These are phyloP conservation scores for Setophaga petechia DNA, from an alignment of 2,113 vertebrate genomes.

Conservation along the genomic window DNA sequence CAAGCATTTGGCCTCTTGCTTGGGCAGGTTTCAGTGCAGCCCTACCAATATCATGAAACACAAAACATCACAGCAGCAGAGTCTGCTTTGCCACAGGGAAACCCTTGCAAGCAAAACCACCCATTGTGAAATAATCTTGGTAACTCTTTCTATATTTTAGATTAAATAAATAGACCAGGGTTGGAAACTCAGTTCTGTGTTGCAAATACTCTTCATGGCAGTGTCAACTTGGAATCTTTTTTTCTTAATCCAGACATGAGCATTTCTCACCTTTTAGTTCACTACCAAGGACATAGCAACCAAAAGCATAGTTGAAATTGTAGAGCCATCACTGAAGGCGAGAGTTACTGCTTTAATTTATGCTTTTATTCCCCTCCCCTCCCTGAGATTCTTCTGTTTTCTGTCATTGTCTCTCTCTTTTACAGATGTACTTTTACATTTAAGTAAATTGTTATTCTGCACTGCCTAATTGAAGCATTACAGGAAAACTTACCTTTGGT, in stretches of 20 bases:
- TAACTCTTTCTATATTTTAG: not conserved
- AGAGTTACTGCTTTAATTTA: not conserved
- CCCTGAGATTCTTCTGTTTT: not conserved
- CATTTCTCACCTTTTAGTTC: not conserved
- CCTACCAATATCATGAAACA: not conserved
- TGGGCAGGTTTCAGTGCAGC: conserved; percentile 23
- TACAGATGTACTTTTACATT: not conserved
- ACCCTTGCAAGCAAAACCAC: not conserved
- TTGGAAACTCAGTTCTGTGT: not conserved
- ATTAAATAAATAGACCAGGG: not conserved
- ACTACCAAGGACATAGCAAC: not conserved
- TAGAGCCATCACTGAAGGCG: not conserved
- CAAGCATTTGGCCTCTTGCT: conserved; percentile 19
- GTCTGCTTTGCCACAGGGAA: not conserved
- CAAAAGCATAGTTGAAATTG: not conserved
- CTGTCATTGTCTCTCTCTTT: not conserved
- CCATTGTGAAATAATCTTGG: not conserved
- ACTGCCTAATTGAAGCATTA: not conserved
- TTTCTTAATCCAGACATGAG: not conserved
- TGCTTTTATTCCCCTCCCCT: not conserved
- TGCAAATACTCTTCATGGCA: not conserved
- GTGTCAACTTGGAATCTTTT: not conserved
- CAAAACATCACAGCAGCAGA: not conserved
- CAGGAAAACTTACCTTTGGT: not conserved
- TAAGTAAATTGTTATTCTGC: conserved; percentile 16